phyloP scores from a whole-genome alignment of 2,888 invertebrate genomes.

The Drosophila tripunctata region DNA sequence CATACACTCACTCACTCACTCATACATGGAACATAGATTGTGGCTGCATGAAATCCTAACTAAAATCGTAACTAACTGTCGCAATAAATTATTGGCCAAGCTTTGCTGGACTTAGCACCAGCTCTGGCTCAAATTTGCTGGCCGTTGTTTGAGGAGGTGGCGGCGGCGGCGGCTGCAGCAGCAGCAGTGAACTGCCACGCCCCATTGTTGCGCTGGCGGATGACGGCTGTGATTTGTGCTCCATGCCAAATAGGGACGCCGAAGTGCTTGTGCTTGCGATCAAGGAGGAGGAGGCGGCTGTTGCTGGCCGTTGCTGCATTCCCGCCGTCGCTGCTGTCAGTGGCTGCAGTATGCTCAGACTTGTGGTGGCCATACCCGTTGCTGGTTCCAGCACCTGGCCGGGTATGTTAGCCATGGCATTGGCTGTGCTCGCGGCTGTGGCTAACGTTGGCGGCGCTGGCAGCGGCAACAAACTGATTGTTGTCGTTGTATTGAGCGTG shows the following conservation, averaged over 20 bases:
- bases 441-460: slow-evolving; percentile 63
- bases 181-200: slow-evolving; percentile 58
- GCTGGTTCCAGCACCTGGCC: slow-evolving; percentile 73
- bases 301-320: slow-evolving; percentile 37
- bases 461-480: slow-evolving; percentile 72
- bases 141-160: slow-evolving; percentile 25
- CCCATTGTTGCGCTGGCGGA: slow-evolving; percentile 55
- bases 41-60: slow-evolving; percentile 63
- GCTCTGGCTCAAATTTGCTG: slow-evolving; percentile 82
- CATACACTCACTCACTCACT: slow-evolving; percentile 6
- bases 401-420: slow-evolving; percentile 57
- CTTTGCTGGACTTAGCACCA: slow-evolving; percentile 84
- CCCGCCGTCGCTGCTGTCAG: slow-evolving; percentile 26
- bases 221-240: slow-evolving; percentile 66
- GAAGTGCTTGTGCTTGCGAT: slow-evolving; percentile 40
- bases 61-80: slow-evolving; percentile 62
- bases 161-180: slow-evolving; percentile 28
- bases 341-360: slow-evolving; percentile 73
- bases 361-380: slow-evolving; percentile 60
- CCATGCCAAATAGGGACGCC: slow-evolving; percentile 45
- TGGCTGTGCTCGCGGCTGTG: slow-evolving; percentile 37
- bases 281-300: slow-evolving; percentile 47
- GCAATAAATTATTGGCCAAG: slow-evolving; percentile 81
- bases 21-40: slow-evolving; percentile 42
- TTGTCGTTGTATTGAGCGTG: slow-evolving; percentile 59